Conservation (phyloP, 1,140 invertebrate genomes). For the Neelides sp. region DNA sequence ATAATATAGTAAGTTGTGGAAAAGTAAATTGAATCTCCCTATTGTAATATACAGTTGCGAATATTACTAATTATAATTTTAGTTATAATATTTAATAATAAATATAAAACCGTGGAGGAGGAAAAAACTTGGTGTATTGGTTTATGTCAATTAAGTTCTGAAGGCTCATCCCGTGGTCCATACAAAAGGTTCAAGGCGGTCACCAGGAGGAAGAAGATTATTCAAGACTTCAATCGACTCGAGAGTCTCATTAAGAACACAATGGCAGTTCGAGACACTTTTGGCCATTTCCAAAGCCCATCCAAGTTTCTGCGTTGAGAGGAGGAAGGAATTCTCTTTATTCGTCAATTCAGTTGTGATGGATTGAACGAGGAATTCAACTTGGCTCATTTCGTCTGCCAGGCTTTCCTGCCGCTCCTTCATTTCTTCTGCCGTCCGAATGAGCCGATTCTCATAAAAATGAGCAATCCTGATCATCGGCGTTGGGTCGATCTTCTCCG, state of each 20-base stretch:
- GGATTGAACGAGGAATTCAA: constrained; percentile 57
- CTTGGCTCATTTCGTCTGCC: constrained; percentile 56
- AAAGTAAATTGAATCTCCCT: too few species aligned
- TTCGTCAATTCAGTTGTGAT: constrained; percentile 58
- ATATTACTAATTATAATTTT: too few species aligned
- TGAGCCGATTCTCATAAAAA: constrained; percentile 62
- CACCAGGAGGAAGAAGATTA: constrained; percentile 63
- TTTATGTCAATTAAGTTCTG: too few species aligned
- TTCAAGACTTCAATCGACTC: constrained; percentile 75
- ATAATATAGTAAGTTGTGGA: too few species aligned
- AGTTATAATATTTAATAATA: too few species aligned
- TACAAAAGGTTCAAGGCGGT: constrained; percentile 75
- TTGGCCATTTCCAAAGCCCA: constrained; percentile 63
- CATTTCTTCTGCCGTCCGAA: constrained; percentile 54
- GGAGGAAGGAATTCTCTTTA: constrained; percentile 65
- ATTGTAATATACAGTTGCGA: too few species aligned
- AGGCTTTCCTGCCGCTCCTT: constrained; percentile 58
- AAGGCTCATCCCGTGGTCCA: constrained; percentile 61
- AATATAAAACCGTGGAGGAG: too few species aligned
- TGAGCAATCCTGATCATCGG: constrained; percentile 48
- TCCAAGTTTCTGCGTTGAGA: constrained; percentile 67
- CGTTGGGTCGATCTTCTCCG: constrained; percentile 61
- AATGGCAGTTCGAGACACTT: constrained; percentile 66
- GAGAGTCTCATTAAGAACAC: constrained; percentile 66
- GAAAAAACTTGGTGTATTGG: too few species aligned